A percentile compares a stretch with the other conserved stretches of the same genome.
phyloP scores from a whole-genome alignment of 2,113 vertebrate species.

The Rallus limicola region DNA sequence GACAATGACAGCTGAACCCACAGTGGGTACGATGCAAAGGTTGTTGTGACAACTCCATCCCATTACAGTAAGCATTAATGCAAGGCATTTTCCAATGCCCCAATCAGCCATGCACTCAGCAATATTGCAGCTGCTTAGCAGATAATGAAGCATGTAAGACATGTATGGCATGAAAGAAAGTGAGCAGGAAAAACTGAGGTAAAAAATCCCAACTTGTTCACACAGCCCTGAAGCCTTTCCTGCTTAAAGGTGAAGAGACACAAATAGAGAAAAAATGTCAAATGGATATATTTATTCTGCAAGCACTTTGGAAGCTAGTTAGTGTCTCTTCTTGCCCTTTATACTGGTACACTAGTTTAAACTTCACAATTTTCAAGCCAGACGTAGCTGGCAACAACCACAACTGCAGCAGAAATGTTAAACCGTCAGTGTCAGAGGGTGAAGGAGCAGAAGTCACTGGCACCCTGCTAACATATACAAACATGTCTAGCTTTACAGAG shows the following conservation, averaged over 20 bases:
- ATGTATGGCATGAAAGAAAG: neutral
- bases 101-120: neutral
- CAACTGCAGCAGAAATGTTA: neutral
- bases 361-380: neutral
- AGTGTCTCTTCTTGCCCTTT: neutral
- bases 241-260: neutral
- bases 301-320: neutral
- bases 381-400: neutral
- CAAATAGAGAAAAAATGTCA: neutral
- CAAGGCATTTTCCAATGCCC: neutral
- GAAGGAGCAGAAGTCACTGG: neutral
- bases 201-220: rapidly evolving
- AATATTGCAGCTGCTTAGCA: neutral
- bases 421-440: neutral
- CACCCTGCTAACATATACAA: neutral
- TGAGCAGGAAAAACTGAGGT: neutral
- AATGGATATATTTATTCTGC: neutral
- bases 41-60: neutral
- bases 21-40: rapidly evolving
- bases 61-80: neutral
- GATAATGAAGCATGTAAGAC: neutral
- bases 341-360: neutral
- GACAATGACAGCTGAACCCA: neutral
- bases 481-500: neutral
- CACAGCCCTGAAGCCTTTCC: neutral